Base-by-base conservation (phyloP, 2,797 vertebrate species). In the Mormyrops attenuatus region DNA sequence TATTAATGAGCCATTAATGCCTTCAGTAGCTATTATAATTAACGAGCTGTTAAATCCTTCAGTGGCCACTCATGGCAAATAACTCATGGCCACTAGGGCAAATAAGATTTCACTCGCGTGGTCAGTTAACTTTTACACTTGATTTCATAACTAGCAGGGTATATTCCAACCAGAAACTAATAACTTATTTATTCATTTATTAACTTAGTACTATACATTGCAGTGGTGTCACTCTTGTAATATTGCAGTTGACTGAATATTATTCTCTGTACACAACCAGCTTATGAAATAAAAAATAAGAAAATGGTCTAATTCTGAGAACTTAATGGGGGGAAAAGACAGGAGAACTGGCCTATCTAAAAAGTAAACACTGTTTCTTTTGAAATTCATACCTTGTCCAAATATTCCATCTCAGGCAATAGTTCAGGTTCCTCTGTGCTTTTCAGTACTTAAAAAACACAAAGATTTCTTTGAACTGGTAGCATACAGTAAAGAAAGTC, bases 231-330 rank as follows among this genome's bases (percentile, higher is more conserved):
- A 47, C 4, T 9, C 41, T 15, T 47, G 13, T 60, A 49, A 30
- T 86, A 44, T 80, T 13, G 91, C 86, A 88, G 88, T 91, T 90
- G 30, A 90, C 49, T 88, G 90, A 73, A 88, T 90, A 91, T 90
- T 88, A 89, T 90, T 90, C 34, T 77, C 90, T 93, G 91, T 92
- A 91, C 92, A 92, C 38, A 80, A 80, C 92, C 92, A 90, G 66
- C 89, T 85, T 90, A 88, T n/a, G 11, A 52, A 22, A 52, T 22
- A 47, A 66, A 15, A 47, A 17, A 17, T 57, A 30, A 55, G 6
- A 13, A 30, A 52, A 88, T 90, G 0, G 5, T 90, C 90, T 89
- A 84, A 89, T 84, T 90, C 88, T 90, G 89, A 91, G 91, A 91
- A 89, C 88, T 69, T 91, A 89, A 89, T 38, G 30, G 22, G 66